phyloP scores from a whole-genome alignment of 2,888 invertebrate genomes.

The Chaetogeoica ovagalla region DNA sequence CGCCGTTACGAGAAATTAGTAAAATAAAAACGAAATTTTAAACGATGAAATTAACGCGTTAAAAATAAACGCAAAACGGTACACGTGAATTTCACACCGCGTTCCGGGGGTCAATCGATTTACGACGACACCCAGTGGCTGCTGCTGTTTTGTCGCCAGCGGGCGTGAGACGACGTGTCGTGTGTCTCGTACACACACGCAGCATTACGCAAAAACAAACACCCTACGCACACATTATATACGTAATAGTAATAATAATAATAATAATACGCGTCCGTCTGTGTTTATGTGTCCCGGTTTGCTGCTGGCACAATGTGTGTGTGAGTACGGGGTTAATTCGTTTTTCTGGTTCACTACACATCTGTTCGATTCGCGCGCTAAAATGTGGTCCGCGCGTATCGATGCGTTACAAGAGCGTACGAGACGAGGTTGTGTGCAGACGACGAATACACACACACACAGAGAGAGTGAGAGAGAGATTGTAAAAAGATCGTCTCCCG shows the following conservation, averaged over 20 bases:
- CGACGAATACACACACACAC: too few relatives aligned
- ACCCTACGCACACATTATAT: not conserved
- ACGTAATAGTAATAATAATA: not conserved
- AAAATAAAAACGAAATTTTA: conserved; percentile 32
- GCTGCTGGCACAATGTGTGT: too few relatives aligned
- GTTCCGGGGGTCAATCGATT: conserved; percentile 20
- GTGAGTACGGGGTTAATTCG: conserved; percentile 30
- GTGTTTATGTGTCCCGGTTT: not conserved
- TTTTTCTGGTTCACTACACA: conserved; percentile 45
- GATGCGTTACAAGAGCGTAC: not conserved
- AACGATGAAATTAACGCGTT: conserved; percentile 12
- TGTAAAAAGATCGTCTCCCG: conserved; percentile 7
- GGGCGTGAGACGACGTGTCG: conserved; percentile 26
- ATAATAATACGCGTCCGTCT: not conserved
- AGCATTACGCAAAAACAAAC: not conserved
- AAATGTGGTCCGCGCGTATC: not conserved
- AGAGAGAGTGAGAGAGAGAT: not conserved
- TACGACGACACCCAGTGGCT: not conserved
- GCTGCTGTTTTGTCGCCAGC: too few relatives aligned
- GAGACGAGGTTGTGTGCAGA: not conserved
- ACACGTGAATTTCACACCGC: not conserved
- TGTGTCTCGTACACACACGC: not conserved
- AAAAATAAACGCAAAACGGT: not conserved
- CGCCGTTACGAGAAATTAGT: conserved; percentile 43
- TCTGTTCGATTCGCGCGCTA: conserved; percentile 18